A percentile compares a stretch with the other conserved stretches of the same genome.
These are phyloP conservation scores for Nebria ingens DNA, from an alignment of 1,140 invertebrate species.

Conservation along the genomic window DNA sequence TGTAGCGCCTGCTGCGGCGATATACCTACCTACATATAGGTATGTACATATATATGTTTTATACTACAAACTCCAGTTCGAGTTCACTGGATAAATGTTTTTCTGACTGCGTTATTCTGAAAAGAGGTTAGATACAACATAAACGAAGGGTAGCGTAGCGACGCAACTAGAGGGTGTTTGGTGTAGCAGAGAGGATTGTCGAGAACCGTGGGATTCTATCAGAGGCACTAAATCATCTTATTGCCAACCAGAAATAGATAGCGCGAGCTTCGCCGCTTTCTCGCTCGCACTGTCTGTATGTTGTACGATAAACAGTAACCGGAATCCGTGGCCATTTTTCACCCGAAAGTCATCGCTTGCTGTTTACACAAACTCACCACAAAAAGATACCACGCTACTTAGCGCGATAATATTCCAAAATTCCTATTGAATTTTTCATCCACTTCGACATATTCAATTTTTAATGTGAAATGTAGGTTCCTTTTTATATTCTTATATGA, in stretches of 20 bases:
- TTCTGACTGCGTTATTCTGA: too few species aligned
- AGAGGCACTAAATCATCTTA: not conserved
- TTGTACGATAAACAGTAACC: not conserved
- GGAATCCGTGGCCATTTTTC: not conserved
- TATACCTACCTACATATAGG: too few species aligned
- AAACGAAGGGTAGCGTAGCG: too few species aligned
- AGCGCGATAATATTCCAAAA: too few species aligned
- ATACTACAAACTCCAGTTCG: not conserved
- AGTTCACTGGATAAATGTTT: not conserved
- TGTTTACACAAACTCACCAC: not conserved
- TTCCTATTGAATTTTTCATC: too few species aligned
- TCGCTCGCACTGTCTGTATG: not conserved
- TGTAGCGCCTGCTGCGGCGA: too few species aligned
- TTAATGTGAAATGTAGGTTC: too few species aligned
- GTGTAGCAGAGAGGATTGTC: too few species aligned
- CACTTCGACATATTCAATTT: too few species aligned
- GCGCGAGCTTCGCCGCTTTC: not conserved
- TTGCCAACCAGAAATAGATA: not conserved
- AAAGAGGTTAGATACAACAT: too few species aligned
- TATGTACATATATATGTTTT: not conserved
- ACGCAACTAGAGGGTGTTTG: too few species aligned
- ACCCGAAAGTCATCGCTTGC: not conserved
- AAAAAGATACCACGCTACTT: not conserved
- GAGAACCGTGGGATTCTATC: not conserved
- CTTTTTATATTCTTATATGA: too few species aligned